Evolutionary conservation across 23 tunicate species (phyloP).

Genomic region (Aplidium turbinatum): DNA sequence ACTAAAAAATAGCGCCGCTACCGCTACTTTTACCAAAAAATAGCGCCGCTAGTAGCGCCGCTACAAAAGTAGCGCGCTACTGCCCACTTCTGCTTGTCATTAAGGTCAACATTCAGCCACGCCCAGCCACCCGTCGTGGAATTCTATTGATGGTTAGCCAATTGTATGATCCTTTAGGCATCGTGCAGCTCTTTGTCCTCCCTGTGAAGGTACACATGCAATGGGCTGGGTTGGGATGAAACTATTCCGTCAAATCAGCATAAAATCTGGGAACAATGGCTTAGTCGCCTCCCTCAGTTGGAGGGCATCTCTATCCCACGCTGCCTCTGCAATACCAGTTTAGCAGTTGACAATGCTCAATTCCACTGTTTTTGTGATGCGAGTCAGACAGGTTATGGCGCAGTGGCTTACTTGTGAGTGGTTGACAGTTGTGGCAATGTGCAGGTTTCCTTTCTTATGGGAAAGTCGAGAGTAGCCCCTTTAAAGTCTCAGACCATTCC

Average conservation of each 20-base stretch:
- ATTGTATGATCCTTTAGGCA: slow-evolving; percentile 28
- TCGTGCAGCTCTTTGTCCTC: not conserved
- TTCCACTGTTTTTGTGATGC: slow-evolving; percentile 40
- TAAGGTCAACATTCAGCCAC: not conserved
- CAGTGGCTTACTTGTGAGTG: slow-evolving; percentile 17
- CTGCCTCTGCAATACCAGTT: not conserved
- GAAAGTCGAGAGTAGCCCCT: slow-evolving; percentile 33
- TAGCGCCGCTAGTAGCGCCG: no score
- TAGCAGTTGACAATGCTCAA: not conserved
- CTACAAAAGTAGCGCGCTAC: no score
- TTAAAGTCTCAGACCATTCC: slow-evolving; percentile 13
- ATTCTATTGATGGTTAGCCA: slow-evolving; percentile 7
- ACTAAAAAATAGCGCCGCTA: no score
- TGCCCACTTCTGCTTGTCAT: no score
- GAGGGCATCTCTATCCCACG: slow-evolving; percentile 21
- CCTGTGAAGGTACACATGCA: slow-evolving; percentile 19
- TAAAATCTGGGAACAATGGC: slow-evolving; percentile 16
- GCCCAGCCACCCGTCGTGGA: slow-evolving; percentile 26
- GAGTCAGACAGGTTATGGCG: slow-evolving; percentile 20
- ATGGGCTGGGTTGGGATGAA: slow-evolving; percentile 21
- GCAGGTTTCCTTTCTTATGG: slow-evolving; percentile 20
- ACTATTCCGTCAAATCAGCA: not conserved
- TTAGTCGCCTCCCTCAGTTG: slow-evolving; percentile 6
- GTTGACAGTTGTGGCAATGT: not conserved
- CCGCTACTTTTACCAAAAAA: no score